Percentiles rank a stretch among this genome's conserved stretches.
phyloP scores from a whole-genome alignment of 2,797 vertebrate species.

The Pseudochirops corinnae region DNA sequence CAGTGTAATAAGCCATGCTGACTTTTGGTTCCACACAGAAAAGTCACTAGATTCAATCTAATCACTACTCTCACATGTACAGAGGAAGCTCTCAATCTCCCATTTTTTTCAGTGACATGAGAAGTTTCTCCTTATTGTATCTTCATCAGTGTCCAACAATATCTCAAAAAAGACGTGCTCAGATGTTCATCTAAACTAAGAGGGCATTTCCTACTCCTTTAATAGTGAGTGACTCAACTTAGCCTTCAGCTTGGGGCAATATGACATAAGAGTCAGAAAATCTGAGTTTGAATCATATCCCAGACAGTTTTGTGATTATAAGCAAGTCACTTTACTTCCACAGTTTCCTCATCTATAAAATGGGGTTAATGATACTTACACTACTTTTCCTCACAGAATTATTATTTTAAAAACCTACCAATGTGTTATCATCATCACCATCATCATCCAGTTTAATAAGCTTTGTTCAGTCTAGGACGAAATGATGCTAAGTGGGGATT shows the following conservation, averaged over 20 bases:
- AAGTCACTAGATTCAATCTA: neutral
- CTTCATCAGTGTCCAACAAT: neutral
- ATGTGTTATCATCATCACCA: neutral
- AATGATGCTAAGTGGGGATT: neutral
- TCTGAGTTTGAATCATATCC: neutral
- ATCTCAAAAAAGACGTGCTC: neutral
- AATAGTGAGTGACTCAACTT: neutral
- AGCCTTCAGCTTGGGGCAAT: neutral
- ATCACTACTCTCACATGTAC: neutral
- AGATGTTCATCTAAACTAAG: neutral
- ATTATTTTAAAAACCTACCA: neutral
- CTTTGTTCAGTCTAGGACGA: neutral
- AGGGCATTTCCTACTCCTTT: neutral
- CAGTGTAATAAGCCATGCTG: neutral
- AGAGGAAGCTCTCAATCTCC: neutral
- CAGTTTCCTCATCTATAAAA: neutral
- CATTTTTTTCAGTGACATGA: neutral
- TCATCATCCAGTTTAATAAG: neutral
- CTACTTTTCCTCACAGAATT: neutral
- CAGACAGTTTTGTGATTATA: neutral
- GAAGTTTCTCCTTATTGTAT: neutral
- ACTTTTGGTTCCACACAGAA: neutral
- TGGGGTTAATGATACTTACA: neutral
- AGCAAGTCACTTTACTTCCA: neutral
- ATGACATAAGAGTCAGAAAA: neutral